Evolutionary conservation across 2,888 invertebrate genomes (phyloP).

Genomic region (Sesia bembeciformis): DNA sequence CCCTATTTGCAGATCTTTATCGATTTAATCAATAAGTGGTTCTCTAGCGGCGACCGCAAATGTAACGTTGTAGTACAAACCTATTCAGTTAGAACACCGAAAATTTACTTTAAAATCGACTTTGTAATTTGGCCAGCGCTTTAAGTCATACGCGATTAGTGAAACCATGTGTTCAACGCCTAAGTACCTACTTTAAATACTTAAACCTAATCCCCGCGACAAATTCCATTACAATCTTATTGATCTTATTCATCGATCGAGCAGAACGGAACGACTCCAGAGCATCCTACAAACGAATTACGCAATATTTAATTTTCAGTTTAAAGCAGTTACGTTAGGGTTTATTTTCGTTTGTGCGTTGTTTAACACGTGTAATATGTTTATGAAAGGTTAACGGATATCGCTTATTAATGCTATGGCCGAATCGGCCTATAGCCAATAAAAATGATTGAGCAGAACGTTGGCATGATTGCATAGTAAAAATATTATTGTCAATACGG

Average conservation of each 20-base stretch:
- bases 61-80: no score
- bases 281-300: slow-evolving; percentile 8
- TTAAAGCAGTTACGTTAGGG: slow-evolving; percentile 8
- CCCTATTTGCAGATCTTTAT: no score
- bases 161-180: no score
- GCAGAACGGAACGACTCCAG: slow-evolving; percentile 7
- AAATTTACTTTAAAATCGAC: no score
- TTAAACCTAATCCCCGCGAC: slow-evolving; percentile 33
- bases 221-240: slow-evolving; percentile 31
- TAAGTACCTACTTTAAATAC: neutral
- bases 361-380: slow-evolving; percentile 47
- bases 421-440: slow-evolving; percentile 59
- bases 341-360: slow-evolving; percentile 11
- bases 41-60: no score
- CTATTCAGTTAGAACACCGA: no score
- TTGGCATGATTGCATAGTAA: slow-evolving; percentile 13
- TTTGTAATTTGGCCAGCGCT: no score
- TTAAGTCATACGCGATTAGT: no score
- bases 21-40: no score
- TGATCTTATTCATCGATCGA: slow-evolving; percentile 53
- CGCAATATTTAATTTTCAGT: slow-evolving; percentile 6
- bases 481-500: no score
- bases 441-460: slow-evolving; percentile 43
- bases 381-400: slow-evolving; percentile 61
- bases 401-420: slow-evolving; percentile 62